Evolutionary conservation across 2,113 vertebrate genomes (phyloP).

Genomic region (Formicarius rufipectus): DNA sequence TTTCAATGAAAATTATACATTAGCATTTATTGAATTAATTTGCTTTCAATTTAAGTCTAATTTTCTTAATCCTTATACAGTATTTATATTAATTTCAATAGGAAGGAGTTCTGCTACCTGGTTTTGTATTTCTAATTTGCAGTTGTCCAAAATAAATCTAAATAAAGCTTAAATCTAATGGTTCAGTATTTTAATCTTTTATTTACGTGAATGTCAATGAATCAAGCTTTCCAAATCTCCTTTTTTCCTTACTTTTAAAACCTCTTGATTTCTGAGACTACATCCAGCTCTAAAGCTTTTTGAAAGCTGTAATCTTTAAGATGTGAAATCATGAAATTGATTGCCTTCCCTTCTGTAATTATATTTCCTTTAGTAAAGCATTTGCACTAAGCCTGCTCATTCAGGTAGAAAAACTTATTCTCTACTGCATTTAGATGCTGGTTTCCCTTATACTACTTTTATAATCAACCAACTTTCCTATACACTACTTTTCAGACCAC

Average conservation of each 20-base stretch:
- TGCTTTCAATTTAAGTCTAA: conserved; percentile 16
- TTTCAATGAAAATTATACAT: conserved; percentile 51
- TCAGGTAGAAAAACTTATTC: background rate
- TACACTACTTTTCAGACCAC: background rate
- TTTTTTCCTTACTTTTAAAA: background rate
- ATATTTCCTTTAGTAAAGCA: background rate
- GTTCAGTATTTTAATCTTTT: background rate
- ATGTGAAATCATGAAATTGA: background rate
- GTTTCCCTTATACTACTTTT: background rate
- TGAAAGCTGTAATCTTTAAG: background rate
- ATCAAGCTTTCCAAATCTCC: background rate
- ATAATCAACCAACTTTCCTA: background rate
- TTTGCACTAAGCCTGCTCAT: background rate
- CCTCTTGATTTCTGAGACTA: background rate
- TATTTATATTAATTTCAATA: background rate
- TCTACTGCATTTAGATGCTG: background rate
- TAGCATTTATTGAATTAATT: conserved; percentile 20
- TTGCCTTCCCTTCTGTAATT: background rate
- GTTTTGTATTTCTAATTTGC: background rate
- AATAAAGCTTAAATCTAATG: background rate
- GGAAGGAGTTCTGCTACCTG: background rate
- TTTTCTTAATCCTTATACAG: background rate
- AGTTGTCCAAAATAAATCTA: background rate
- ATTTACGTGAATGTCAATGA: background rate
- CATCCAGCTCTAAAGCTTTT: background rate